Evolutionary conservation across 2,797 vertebrate species (phyloP).

Genomic region (Diceros bicornis): DNA sequence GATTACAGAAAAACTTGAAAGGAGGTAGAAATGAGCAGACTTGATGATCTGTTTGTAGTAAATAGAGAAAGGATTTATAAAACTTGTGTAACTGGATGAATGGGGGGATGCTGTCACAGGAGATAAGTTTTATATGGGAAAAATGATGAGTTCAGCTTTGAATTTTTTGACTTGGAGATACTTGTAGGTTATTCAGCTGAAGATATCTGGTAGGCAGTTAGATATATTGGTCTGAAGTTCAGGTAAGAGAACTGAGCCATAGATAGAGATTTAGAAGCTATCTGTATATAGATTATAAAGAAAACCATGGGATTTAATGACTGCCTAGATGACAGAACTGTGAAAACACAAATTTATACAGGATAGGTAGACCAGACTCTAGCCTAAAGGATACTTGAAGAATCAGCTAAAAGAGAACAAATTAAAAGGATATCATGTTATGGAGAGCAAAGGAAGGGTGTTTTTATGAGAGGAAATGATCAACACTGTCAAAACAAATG

Average conservation of each 20-base stretch:
- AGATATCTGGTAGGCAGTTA: neutral
- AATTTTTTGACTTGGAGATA: neutral
- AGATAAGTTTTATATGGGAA: neutral
- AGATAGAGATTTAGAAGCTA: neutral
- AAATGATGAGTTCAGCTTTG: neutral
- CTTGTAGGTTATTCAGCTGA: neutral
- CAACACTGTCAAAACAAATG: neutral
- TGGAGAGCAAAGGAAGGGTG: neutral
- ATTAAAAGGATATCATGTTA: neutral
- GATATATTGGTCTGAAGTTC: neutral
- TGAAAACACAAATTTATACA: neutral
- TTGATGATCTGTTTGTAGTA: neutral
- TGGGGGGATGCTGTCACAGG: neutral
- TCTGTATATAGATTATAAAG: neutral
- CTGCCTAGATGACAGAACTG: neutral
- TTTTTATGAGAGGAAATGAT: neutral
- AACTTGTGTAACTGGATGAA: neutral
- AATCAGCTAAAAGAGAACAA: neutral
- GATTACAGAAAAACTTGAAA: neutral
- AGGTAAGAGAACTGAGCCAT: neutral
- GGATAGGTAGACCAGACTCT: neutral
- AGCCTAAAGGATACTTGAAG: neutral
- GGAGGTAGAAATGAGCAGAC: neutral
- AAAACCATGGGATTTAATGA: neutral
- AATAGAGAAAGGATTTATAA: constrained; percentile 7